Conservation (phyloP, 1,140 invertebrate species). For the Orchestia grillus region DNA sequence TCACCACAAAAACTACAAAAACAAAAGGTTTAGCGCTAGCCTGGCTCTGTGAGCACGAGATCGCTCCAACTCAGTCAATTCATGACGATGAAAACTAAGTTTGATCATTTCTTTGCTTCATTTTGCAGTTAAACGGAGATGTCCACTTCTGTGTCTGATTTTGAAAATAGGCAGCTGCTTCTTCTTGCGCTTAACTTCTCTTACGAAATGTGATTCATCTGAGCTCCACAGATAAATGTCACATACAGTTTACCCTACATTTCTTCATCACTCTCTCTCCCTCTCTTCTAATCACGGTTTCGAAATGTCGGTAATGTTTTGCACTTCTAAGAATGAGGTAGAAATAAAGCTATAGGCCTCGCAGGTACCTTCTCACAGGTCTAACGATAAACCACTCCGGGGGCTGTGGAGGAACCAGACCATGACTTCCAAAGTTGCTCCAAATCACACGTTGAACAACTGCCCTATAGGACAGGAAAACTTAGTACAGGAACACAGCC, state of each 20-base stretch:
- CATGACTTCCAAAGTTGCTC: neutral
- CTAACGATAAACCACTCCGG: neutral
- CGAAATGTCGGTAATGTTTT: neutral
- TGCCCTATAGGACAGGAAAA: neutral
- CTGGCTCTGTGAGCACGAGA: too few relatives aligned
- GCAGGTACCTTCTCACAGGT: neutral
- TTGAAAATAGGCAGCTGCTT: neutral
- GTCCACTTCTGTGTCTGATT: neutral
- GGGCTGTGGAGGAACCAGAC: neutral
- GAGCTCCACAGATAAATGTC: neutral
- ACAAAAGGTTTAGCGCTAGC: too few relatives aligned
- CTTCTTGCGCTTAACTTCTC: neutral
- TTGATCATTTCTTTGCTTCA: neutral
- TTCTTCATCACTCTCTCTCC: neutral
- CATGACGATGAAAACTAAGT: too few relatives aligned
- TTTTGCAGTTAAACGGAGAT: neutral
- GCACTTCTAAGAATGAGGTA: too few relatives aligned
- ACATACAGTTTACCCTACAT: neutral
- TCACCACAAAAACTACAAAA: too few relatives aligned
- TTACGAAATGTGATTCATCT: neutral
- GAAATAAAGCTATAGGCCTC: too few relatives aligned
- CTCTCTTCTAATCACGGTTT: neutral
- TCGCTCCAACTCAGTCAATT: too few relatives aligned
- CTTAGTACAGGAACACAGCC: neutral
- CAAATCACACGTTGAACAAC: neutral